Conservation (phyloP, 2,797 vertebrate species). For the Fratercula arctica region DNA sequence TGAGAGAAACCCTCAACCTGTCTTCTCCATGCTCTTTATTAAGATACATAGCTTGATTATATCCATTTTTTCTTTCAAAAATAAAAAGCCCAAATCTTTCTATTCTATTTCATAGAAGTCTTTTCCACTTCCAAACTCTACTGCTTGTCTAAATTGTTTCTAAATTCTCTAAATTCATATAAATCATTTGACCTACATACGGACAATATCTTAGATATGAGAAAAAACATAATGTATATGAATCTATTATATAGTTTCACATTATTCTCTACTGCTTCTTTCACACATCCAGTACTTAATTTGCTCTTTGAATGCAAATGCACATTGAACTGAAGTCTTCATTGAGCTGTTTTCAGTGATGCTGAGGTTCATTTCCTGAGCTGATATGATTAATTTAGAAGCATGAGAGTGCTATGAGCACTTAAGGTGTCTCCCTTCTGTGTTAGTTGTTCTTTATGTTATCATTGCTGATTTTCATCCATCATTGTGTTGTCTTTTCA, state of each 20-base stretch:
- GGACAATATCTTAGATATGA: not conserved
- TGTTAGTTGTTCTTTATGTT: not conserved
- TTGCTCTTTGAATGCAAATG: not conserved
- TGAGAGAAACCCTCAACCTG: not conserved
- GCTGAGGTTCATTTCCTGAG: constrained; percentile 26
- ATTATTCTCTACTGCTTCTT: not conserved
- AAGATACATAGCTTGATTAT: not conserved
- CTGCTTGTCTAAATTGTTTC: not conserved
- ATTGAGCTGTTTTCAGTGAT: not conserved
- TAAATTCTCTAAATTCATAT: not conserved
- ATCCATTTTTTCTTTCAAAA: not conserved
- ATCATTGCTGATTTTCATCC: not conserved
- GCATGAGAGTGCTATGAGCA: not conserved
- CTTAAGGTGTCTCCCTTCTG: not conserved
- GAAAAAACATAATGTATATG: not conserved
- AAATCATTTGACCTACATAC: not conserved
- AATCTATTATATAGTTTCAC: not conserved
- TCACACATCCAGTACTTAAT: not conserved
- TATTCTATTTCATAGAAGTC: not conserved
- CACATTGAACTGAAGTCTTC: not conserved
- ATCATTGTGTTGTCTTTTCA: not conserved
- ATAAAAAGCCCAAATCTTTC: not conserved
- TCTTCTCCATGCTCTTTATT: not conserved
- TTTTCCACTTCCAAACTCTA: not conserved
- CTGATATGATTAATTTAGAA: constrained; percentile 31